Conservation (phyloP, 2,888 invertebrate species). For the Drosophila gaucha region DNA sequence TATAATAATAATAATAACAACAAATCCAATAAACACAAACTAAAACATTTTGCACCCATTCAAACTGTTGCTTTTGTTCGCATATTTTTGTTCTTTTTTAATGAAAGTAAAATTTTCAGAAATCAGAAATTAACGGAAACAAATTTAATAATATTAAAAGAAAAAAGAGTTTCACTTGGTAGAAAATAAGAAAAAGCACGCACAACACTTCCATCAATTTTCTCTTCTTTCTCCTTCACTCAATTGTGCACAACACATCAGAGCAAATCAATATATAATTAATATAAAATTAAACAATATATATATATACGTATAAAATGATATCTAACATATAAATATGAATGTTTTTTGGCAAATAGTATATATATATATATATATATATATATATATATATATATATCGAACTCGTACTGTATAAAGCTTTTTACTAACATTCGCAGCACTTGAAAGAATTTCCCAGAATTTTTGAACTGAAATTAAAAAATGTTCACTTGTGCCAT, state of each 20-base stretch:
- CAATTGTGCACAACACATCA: constrained; percentile 40
- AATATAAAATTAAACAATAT: neutral
- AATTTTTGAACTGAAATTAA: constrained; percentile 48
- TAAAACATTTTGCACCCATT: constrained; percentile 18
- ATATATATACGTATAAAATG: neutral
- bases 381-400: constrained; percentile 5
- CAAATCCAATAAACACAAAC: constrained; percentile 27
- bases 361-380: neutral
- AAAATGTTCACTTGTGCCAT: constrained; percentile 44
- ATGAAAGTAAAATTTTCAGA: neutral
- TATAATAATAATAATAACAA: neutral
- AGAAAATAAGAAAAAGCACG: constrained; percentile 25
- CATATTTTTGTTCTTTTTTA: neutral
- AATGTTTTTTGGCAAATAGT: constrained; percentile 27
- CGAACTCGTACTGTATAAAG: constrained; percentile 20
- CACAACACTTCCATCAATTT: constrained; percentile 31
- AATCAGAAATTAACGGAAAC: neutral
- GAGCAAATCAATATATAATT: constrained; percentile 3
- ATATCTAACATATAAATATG: constrained; percentile 11
- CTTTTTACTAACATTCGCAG: constrained; percentile 22
- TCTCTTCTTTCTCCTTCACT: neutral
- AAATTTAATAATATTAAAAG: constrained; percentile 8
- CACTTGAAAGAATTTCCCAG: constrained; percentile 11
- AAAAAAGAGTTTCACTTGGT: constrained; percentile 28
- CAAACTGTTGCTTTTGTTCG: constrained; percentile 16